Evolutionary conservation across 2,113 vertebrate genomes (phyloP), one percentile per base, ranked within the genome.

Genomic region (Oryzias melastigma): DNA sequence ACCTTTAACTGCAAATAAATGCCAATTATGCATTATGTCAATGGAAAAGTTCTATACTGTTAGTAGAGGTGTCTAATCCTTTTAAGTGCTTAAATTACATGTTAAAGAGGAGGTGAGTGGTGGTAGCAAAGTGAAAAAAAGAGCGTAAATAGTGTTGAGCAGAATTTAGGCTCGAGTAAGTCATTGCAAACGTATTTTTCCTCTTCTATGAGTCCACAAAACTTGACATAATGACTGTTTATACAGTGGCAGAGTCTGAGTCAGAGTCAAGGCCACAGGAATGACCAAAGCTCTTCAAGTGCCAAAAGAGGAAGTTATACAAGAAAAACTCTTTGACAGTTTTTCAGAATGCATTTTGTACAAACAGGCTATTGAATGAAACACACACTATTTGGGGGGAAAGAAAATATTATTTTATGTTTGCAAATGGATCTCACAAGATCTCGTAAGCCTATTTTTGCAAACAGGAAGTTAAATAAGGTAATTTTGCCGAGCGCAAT

Each of bases 171-270:
- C 1, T n/a, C 14, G 25, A 48, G 25, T 57, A 73, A 54, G 43
- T 75, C 41, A 40, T 53, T 71, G 44, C 8, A 66, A 27, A 41
- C 35, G 7, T 35, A 35, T 55, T 52, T 24, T 44, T 58, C 51
- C 29, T 19, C 62, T 58, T 46, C 45, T 29, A 58, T 66, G 4
- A 64, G 49, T 56, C 14, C 19, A 70, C 15, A 57, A 55, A 58
- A 71, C 61, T 60, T 74, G 59, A 71, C 24, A 68, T 22, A 5
- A 47, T 71, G 49, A 58, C 22, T 20, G 20, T 40, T 46, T 22
- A 25, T 64, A 66, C 42, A 59, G 18, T 60, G 68, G 67, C 40
- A 25, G 71, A 65, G 29, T 44, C 52, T 55, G 24, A 52, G 50
- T 65, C 35, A 15, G 45, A 58, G 67, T 71, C 58, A 59, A 66